Base-by-base conservation (phyloP, 2,113 vertebrate species). In the Cyrtonyx montezumae region DNA sequence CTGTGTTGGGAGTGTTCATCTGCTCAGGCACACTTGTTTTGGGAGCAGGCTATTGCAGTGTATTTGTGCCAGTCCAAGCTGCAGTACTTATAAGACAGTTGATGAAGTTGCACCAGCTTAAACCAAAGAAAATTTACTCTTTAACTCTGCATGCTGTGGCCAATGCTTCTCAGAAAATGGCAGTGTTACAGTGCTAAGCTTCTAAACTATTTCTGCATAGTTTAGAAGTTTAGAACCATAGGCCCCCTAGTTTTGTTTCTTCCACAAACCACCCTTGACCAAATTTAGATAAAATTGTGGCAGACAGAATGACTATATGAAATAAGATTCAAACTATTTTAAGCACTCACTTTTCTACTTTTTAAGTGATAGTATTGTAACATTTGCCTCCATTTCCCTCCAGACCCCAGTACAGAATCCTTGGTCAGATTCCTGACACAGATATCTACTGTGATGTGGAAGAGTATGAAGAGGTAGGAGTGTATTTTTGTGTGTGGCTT, bases 371-470 rank as follows among this genome's bases (percentile, higher is more conserved):
- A 79, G 77, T 55, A 69, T 13, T 42, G 32, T 78, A 82, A 58
- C 49, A 26, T 19, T 94, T 90, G 14, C 79, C 93, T 85, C 42
- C 28, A 9, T 97, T 93, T 90, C 45, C 96, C 70, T 94, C 32
- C 92, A 99, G 99, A 37, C 98, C 99, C 21, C 98, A 98, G 68
- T 99, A 97, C 91, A 97, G 96, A 89, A 93, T 99, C 92, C 98
- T 99, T 82, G 99, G 99, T 32, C 98, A 98, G 46, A 95, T 99
- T 91, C 97, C 98, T 1, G 95, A 97, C 81, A 99, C 99, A 1
- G 99, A 98, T 66, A 97, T 99, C 49, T 99, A 99, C 96, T 98
- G 96, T 66, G 98, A 99, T 19, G 97, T 98, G 94, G 97, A 99
- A 2, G 98, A 98, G 9, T 99, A 98, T 2, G 98, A 99, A 95